Conservation (phyloP, 1,140 invertebrate species). For the Drosophila nikananu region DNA sequence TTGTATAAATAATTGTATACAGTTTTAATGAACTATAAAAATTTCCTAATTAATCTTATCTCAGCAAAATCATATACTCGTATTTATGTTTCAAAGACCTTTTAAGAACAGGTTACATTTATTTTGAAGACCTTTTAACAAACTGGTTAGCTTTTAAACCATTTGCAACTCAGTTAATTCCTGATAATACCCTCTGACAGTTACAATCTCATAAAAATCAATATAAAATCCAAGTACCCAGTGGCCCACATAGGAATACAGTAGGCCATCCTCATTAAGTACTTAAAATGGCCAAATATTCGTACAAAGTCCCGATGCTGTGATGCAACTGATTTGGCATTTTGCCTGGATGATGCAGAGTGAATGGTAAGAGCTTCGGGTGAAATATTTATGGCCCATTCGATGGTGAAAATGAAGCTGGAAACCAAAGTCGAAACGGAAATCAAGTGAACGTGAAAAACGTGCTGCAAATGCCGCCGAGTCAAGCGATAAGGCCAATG, state of each 20-base stretch:
- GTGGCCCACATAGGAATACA: conserved; percentile 27
- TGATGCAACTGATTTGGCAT: conserved; percentile 62
- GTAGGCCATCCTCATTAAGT: conserved; percentile 15
- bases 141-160: not conserved
- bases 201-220: conserved; percentile 11
- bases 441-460: conserved; percentile 78
- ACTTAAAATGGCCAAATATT: conserved; percentile 36
- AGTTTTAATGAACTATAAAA: too few species aligned
- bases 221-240: conserved; percentile 4
- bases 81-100: too few species aligned
- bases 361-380: conserved; percentile 50
- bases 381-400: conserved; percentile 68
- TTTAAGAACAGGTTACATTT: too few species aligned
- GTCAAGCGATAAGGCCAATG: conserved; percentile 46
- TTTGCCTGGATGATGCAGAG: conserved; percentile 42
- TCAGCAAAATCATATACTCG: too few species aligned
- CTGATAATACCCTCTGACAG: not conserved
- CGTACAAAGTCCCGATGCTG: conserved; percentile 9
- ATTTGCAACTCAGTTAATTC: not conserved
- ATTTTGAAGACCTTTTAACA: not conserved
- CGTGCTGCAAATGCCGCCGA: conserved; percentile 45
- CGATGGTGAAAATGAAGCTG: conserved; percentile 56
- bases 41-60: too few species aligned
- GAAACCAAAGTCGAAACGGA: conserved; percentile 58
- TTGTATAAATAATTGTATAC: too few species aligned